Conservation (phyloP, 2,888 invertebrate genomes). For the Griposia aprilina region DNA sequence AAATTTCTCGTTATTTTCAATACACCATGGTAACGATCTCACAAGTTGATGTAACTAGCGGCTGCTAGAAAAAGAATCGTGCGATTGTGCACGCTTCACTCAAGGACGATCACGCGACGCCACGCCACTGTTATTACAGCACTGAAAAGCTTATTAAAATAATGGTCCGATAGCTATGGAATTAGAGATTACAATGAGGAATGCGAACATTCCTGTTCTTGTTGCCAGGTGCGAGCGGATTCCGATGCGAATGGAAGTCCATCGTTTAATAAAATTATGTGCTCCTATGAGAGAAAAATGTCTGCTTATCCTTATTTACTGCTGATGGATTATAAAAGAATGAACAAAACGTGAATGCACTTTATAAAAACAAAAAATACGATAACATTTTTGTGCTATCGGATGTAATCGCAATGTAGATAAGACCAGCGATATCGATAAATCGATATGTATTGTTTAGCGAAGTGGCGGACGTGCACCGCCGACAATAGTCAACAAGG, state of each 20-base stretch:
- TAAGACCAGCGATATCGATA: conserved; percentile 69
- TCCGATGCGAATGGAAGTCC: conserved; percentile 59
- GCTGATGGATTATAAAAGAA: conserved; percentile 34
- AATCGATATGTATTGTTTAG: conserved; percentile 72
- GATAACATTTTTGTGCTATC: conserved; percentile 50
- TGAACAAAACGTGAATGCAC: conserved; percentile 33
- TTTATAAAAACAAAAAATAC: conserved; percentile 33
- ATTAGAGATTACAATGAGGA: conserved; percentile 81
- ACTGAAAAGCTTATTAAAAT: conserved; percentile 83
- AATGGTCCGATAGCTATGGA: conserved; percentile 76
- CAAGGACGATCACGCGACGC: conserved; percentile 85
- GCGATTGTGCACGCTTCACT: conserved; percentile 79
- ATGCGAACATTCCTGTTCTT: conserved; percentile 80
- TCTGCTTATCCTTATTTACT: conserved; percentile 45
- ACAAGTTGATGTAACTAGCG: conserved; percentile 73
- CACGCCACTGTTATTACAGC: conserved; percentile 72
- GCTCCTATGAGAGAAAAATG: conserved; percentile 61
- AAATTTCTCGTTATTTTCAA: conserved; percentile 70
- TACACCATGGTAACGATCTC: conserved; percentile 68
- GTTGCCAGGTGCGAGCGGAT: conserved; percentile 72
- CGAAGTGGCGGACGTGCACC: conserved; percentile 63
- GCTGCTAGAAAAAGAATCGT: conserved; percentile 78
- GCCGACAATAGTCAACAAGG: conserved; percentile 73
- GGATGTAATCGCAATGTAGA: conserved; percentile 62
- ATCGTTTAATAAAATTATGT: conserved; percentile 71